Percentiles rank a stretch among this genome's conserved stretches.
phyloP scores from a whole-genome alignment of 2,113 vertebrate genomes.

The Pyrgilauda ruficollis region DNA sequence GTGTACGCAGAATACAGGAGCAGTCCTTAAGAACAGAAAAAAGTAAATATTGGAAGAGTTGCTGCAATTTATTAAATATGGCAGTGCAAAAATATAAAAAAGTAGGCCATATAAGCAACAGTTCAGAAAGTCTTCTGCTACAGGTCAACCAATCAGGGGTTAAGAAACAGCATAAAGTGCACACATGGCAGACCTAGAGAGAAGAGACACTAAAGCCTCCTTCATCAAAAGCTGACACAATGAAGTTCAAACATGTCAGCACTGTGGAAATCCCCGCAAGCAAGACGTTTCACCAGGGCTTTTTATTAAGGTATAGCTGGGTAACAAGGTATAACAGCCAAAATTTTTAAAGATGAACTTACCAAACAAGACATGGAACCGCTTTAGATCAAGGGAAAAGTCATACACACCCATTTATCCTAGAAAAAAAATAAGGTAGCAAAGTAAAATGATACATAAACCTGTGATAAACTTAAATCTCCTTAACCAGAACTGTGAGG shows the following conservation, averaged over 20 bases:
- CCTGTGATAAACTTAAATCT: neutral
- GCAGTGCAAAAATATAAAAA: neutral
- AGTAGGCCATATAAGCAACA: neutral
- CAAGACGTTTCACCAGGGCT: neutral
- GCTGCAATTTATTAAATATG: neutral
- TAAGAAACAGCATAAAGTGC: neutral
- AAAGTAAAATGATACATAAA: neutral
- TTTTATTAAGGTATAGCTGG: neutral
- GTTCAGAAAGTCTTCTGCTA: neutral
- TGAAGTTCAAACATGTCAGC: neutral
- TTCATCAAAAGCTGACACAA: neutral
- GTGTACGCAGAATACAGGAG: slow-evolving; percentile 92
- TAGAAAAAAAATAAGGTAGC: slow-evolving; percentile 23
- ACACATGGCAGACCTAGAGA: neutral
- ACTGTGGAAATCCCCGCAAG: neutral
- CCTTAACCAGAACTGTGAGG: neutral
- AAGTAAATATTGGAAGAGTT: neutral
- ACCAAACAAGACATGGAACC: slow-evolving; percentile 83
- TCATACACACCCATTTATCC: slow-evolving; percentile 70
- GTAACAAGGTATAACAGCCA: neutral
- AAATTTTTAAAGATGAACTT: slow-evolving; percentile 55
- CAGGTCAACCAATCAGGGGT: neutral
- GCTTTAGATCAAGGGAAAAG: slow-evolving; percentile 60
- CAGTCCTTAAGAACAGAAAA: slow-evolving; percentile 82
- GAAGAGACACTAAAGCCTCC: neutral